These are phyloP conservation scores for Dromius quadrimaculatus DNA, from an alignment of 2,888 invertebrate species.

Conservation along the genomic window DNA sequence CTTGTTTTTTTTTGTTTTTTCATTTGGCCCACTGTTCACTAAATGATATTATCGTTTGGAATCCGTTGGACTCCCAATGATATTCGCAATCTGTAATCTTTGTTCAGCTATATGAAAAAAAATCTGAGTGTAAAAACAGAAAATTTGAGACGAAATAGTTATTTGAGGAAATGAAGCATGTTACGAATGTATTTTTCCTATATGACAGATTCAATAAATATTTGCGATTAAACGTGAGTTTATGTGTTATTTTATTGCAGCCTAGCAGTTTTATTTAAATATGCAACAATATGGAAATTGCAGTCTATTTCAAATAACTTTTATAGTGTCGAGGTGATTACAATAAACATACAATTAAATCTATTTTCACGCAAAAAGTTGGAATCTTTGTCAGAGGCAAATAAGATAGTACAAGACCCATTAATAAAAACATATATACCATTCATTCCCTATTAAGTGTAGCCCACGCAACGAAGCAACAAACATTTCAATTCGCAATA, in stretches of 20 bases:
- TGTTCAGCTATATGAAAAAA: too few relatives aligned
- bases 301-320: slow-evolving; percentile 18
- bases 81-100: too few relatives aligned
- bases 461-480: slow-evolving; percentile 37
- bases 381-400: slow-evolving; percentile 20
- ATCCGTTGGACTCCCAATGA: too few relatives aligned
- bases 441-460: slow-evolving; percentile 42
- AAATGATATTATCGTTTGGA: too few relatives aligned
- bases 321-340: slow-evolving; percentile 15
- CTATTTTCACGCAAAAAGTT: slow-evolving; percentile 31
- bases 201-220: too few relatives aligned
- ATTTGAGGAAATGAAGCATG: too few relatives aligned
- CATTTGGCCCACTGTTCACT: too few relatives aligned
- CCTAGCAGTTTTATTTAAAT: slow-evolving; percentile 1
- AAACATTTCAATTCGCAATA: slow-evolving; percentile 49
- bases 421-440: slow-evolving; percentile 46
- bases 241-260: slow-evolving; percentile 21
- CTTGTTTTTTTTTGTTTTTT: too few relatives aligned
- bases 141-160: too few relatives aligned
- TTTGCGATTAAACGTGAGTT: too few relatives aligned
- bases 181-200: too few relatives aligned
- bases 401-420: slow-evolving; percentile 42
- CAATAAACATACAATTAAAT: slow-evolving; percentile 36
- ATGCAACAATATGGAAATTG: slow-evolving; percentile 28
- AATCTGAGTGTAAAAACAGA: too few relatives aligned